Percentiles rank a stretch among this genome's conserved stretches.
Conservation (phyloP, 2,113 vertebrate genomes). For the Pao palembangensis region DNA sequence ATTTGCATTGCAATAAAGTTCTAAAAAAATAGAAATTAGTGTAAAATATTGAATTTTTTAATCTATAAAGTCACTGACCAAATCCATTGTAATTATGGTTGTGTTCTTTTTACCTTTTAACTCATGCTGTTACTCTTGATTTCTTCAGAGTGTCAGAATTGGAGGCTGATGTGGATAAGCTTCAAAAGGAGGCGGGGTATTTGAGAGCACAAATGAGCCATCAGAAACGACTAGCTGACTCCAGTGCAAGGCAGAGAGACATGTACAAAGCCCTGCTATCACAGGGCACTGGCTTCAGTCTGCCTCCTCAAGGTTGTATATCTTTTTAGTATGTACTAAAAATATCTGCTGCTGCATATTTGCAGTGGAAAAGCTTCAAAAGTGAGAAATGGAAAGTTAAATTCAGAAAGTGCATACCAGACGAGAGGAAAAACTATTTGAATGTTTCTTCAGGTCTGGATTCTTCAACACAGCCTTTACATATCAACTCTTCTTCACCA, state of each 20-base stretch:
- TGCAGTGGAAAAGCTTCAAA: neutral
- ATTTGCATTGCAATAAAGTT: neutral
- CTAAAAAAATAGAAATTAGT: too few species aligned
- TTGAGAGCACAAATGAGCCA: conserved; percentile 85
- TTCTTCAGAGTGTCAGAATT: conserved; percentile 80
- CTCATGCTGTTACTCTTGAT: neutral
- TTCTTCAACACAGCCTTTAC: conserved; percentile 68
- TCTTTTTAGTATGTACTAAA: neutral
- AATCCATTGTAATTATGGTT: too few species aligned
- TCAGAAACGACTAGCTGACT: conserved; percentile 90
- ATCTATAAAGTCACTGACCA: too few species aligned
- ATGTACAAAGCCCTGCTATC: conserved; percentile 92
- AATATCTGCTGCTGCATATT: neutral
- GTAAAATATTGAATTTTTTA: too few species aligned
- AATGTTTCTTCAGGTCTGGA: conserved; percentile 55
- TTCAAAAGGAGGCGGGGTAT: conserved; percentile 81
- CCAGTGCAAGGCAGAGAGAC: conserved; percentile 88
- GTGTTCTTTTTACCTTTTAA: neutral
- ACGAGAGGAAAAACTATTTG: neutral
- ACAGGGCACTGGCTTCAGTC: conserved; percentile 86
- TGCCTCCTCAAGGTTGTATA: conserved; percentile 81
- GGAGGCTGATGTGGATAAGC: conserved; percentile 76
- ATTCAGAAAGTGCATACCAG: too few species aligned
- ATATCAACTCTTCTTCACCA: conserved; percentile 66
- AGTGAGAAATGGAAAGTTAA: too few species aligned